Evolutionary conservation across 2,888 invertebrate species (phyloP), one percentile per base, ranked within the genome.

Genomic region (Acronicta aceris): DNA sequence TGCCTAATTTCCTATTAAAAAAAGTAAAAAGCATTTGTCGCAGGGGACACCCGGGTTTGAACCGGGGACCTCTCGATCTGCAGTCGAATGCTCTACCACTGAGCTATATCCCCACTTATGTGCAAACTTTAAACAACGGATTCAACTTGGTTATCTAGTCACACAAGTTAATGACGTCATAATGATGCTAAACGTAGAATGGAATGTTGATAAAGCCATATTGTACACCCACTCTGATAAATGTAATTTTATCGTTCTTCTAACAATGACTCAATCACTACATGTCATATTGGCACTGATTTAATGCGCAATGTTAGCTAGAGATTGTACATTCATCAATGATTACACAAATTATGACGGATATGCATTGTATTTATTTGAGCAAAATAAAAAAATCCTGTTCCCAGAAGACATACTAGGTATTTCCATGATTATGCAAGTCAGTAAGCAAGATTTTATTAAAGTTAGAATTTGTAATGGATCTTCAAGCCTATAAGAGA

Each of bases 31-130:
- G 63, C 47, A 21, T 0, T 30, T 12, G 36, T n/a, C 0, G 12
- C 43, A 91, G 91, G 91, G 91, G 90, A 91, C 91, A 91, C 91
- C 91, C 90, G 90, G 90, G 90, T 91, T 91, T 91, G 91, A 90
- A 90, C 91, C 90, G 90, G 91, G 90, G 90, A 91, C 91, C 91
- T 89, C 89, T 90, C 90, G 89, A 90, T 91, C 91, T 91, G 90
- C 90, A 91, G 91, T 91, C 90, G 91, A 91, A 90, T 91, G 90
- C 90, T 90, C 90, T 90, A 91, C 91, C 89, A 90, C 90, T 91
- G 90, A 91, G 90, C 90, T 91, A 90, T 91, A 91, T 91, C 90
- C 91, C 91, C 88, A n/a, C 50, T 5, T 61, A 25, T 0, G 0
- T 3, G 0, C 0, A 0, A 0, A 0, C 0, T 0, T 12, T 4